These are phyloP conservation scores for Raphicerus campestris DNA, from an alignment of 2,113 vertebrate genomes.

Conservation along the genomic window DNA sequence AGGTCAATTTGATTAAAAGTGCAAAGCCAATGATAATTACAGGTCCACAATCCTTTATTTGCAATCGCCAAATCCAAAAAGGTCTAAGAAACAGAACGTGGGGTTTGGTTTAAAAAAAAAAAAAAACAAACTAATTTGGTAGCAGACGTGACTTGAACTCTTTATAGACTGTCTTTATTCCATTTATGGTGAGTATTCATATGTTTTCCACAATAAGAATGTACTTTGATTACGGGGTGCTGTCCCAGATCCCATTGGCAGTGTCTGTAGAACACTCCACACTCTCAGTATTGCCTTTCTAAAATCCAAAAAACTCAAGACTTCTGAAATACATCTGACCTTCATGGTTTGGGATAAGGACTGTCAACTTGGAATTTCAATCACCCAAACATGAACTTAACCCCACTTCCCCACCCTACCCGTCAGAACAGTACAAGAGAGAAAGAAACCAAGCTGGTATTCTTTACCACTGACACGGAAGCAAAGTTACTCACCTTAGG, in stretches of 20 bases:
- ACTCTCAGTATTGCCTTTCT: background rate
- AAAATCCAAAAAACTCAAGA: background rate
- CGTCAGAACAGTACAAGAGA: background rate
- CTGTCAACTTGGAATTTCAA: constrained; percentile 21
- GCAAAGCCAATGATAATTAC: constrained; percentile 28
- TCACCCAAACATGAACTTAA: constrained; percentile 11
- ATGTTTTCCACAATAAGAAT: constrained; percentile 29
- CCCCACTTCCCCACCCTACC: background rate
- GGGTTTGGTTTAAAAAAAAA: background rate
- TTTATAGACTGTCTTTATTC: constrained; percentile 1
- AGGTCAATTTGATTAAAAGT: constrained; percentile 46
- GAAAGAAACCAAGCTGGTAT: background rate
- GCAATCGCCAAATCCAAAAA: background rate
- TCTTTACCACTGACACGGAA: constrained; percentile 29
- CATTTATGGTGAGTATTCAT: background rate
- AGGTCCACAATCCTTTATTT: constrained; percentile 2
- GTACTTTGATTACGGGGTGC: background rate
- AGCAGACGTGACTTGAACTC: constrained; percentile 2
- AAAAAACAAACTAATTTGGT: background rate
- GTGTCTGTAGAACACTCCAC: background rate
- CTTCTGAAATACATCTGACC: constrained; percentile 28
- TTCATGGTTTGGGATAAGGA: constrained; percentile 7
- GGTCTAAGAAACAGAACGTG: background rate
- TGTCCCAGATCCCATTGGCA: background rate
- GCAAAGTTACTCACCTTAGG: constrained; percentile 52